Evolutionary conservation across 2,888 invertebrate genomes (phyloP).

Genomic region (Leptodirus hochenwartii): DNA sequence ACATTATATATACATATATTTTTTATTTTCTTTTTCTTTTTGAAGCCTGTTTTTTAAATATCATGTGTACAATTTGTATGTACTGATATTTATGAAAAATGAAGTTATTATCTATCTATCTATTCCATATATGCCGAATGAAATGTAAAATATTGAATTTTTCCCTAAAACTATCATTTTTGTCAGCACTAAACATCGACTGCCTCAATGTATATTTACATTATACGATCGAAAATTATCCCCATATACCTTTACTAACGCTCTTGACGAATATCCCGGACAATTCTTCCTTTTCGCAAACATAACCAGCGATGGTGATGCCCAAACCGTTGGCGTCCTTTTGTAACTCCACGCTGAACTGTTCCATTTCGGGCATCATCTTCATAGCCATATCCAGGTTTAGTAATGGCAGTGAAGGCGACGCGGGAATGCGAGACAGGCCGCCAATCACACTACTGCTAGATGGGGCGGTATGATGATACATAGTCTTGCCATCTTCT

Average conservation of each 20-base stretch:
- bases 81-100: too few relatives aligned
- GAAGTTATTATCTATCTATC: too few relatives aligned
- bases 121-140: too few relatives aligned
- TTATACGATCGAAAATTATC: too few relatives aligned
- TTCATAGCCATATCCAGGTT: conserved; percentile 37
- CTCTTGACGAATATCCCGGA: conserved; percentile 99
- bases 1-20: too few relatives aligned
- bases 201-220: too few relatives aligned
- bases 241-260: conserved; percentile 84
- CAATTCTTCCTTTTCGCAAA: conserved; percentile 94
- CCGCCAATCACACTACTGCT: conserved; percentile 14
- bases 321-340: conserved; percentile 89
- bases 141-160: too few relatives aligned
- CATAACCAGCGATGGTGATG: conserved; percentile 91
- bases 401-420: conserved; percentile 29
- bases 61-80: too few relatives aligned
- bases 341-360: conserved; percentile 81
- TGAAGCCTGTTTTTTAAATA: too few relatives aligned
- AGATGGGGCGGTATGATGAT: conserved; percentile 13
- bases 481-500: conserved; percentile 11
- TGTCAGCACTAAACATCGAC: too few relatives aligned
- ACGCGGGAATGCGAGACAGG: conserved; percentile 24
- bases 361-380: conserved; percentile 80
- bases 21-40: too few relatives aligned
- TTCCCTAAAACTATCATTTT: too few relatives aligned